These are phyloP conservation scores for zebrafish (Danio rerio) DNA, from an alignment of 2,113 vertebrate species.

Conservation along the genomic window DNA sequence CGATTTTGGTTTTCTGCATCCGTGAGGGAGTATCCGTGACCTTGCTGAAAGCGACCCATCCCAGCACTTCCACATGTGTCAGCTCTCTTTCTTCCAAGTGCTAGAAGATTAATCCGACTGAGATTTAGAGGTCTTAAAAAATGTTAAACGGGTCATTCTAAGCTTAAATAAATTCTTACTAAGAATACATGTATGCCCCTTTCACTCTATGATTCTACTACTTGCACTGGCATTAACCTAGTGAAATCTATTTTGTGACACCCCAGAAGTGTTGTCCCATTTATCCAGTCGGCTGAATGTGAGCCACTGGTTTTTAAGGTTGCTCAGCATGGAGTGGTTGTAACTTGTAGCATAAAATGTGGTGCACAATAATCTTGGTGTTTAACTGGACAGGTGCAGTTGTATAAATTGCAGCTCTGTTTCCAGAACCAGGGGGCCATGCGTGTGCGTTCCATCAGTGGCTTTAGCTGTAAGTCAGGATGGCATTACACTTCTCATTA, in stretches of 20 bases:
- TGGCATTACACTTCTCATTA: slow-evolving; percentile 41
- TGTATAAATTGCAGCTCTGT: slow-evolving; percentile 24
- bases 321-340: not conserved
- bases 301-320: slow-evolving; percentile 6
- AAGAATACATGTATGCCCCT: not conserved
- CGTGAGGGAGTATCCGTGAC: slow-evolving; percentile 27
- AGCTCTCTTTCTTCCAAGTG: slow-evolving; percentile 24
- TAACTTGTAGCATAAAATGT: not conserved
- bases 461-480: slow-evolving; percentile 44
- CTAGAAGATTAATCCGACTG: slow-evolving; percentile 42
- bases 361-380: not conserved
- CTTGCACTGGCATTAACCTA: slow-evolving; percentile 14
- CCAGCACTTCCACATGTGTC: slow-evolving; percentile 1
- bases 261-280: slow-evolving; percentile 36
- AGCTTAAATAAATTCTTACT: slow-evolving; percentile 31
- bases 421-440: slow-evolving; percentile 8
- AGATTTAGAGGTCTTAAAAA: slow-evolving; percentile 48
- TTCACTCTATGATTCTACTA: not conserved
- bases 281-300: slow-evolving; percentile 16
- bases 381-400: slow-evolving; percentile 12
- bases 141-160: slow-evolving; percentile 43
- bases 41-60: not conserved
- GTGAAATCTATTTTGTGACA: slow-evolving; percentile 33
- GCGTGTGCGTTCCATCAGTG: slow-evolving; percentile 26
- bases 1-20: slow-evolving; percentile 28